Conservation (phyloP, 2,888 invertebrate species). For the Trissolcus japonicus region DNA sequence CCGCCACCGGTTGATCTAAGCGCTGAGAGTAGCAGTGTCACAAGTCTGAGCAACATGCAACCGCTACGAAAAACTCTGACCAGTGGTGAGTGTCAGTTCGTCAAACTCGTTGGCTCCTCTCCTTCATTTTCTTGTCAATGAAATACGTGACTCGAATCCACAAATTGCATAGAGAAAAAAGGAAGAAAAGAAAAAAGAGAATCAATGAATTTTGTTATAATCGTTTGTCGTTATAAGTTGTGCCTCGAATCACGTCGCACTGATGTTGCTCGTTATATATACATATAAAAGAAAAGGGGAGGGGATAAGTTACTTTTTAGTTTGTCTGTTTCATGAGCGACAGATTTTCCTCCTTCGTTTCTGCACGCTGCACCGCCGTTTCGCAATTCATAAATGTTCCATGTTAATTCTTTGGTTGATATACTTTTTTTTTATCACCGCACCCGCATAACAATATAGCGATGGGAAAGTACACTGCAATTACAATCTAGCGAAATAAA, state of each 20-base stretch:
- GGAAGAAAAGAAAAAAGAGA: not conserved
- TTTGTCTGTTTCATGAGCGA: slow-evolving; percentile 57
- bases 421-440: slow-evolving; percentile 58
- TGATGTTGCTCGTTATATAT: slow-evolving; percentile 62
- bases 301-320: slow-evolving; percentile 15
- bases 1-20: slow-evolving; percentile 90
- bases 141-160: slow-evolving; percentile 25
- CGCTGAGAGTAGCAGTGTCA: slow-evolving; percentile 96
- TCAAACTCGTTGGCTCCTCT: slow-evolving; percentile 16
- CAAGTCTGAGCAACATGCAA: slow-evolving; percentile 90
- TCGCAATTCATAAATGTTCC: slow-evolving; percentile 75
- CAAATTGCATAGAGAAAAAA: slow-evolving; percentile 9
- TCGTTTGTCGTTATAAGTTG: slow-evolving; percentile 44
- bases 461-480: slow-evolving; percentile 43
- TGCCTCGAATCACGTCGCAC: slow-evolving; percentile 62
- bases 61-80: slow-evolving; percentile 89
- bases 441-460: slow-evolving; percentile 62
- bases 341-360: slow-evolving; percentile 66
- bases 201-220: not conserved
- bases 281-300: slow-evolving; percentile 30
- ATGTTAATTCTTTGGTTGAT: slow-evolving; percentile 69
- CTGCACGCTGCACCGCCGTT: slow-evolving; percentile 75
- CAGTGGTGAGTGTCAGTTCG: slow-evolving; percentile 78
- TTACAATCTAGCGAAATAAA: not conserved
- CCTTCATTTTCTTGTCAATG: slow-evolving; percentile 31